Base-by-base conservation (phyloP, 2,113 vertebrate genomes). In the Pao palembangensis region DNA sequence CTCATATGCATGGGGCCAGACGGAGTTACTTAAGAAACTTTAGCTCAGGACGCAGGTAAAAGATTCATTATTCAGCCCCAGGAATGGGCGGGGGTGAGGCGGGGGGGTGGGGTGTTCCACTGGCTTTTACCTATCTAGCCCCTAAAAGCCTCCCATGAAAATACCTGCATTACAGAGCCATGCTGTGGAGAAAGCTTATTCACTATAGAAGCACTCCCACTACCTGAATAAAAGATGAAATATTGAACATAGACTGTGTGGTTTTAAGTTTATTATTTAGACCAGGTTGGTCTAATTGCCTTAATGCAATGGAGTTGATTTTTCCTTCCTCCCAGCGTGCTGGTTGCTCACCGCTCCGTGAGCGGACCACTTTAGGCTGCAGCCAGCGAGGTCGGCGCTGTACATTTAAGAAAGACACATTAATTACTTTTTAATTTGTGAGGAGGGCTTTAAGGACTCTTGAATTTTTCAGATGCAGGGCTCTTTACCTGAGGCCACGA, bases 201-300 rank as follows among this genome's bases (percentile, higher is more conserved):
- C 71, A 71, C 75, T 85, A 78, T 73, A 79, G 87, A 80, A 86
- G 88, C 85, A 91, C 90, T 91, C 86, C 71, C 76, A 80, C 75
- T 76, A 76, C 76, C 88, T 91, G 84, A 89, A 91, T 91, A 89
- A 90, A 88, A 89, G 63, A 91, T 91, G 84, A 91, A 88, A 86
- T 89, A 89, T 89, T 87, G 69, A 88, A 89, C 83, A 85, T 55
- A 75, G 81, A 78, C 85, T 78, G 84, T 82, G 79, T 67, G 71
- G 72, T 90, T 91, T 79, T 62, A 85, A 82, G 78, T 90, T 90
- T 91, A 91, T 90, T 90, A 91, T 89, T 89, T 88, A 90, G 84
- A 76, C 81, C 85, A 81, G 66, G 73, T 64, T 76, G 84, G 82
- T 86, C 87, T 91, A 91, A 92, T 90, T 91, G 85, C 80, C 57